Evolutionary conservation across 1,140 invertebrate species (phyloP).

Genomic region (Bombus vancouverensis): DNA sequence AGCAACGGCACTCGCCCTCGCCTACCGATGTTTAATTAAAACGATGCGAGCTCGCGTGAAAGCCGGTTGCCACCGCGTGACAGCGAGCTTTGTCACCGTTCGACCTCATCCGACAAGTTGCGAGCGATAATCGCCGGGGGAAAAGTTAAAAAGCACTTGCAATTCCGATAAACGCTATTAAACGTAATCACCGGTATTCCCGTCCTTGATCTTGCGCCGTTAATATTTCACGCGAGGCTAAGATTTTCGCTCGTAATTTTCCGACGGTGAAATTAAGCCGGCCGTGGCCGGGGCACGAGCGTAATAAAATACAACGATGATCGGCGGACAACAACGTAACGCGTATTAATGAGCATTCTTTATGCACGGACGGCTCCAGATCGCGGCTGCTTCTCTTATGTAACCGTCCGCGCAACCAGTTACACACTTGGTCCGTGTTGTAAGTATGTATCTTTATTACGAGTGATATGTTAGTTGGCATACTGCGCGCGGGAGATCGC

Average conservation of each 20-base stretch:
- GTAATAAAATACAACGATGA: slow-evolving; percentile 43
- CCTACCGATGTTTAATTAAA: too few species aligned
- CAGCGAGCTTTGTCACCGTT: too few species aligned
- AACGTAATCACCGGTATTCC: not conserved
- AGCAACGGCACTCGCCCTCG: too few species aligned
- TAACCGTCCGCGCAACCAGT: slow-evolving; percentile 46
- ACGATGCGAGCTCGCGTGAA: too few species aligned
- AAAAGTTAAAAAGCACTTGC: not conserved
- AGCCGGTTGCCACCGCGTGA: too few species aligned
- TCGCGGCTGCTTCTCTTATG: slow-evolving; percentile 46
- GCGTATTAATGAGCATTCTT: slow-evolving; percentile 58
- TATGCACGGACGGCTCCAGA: slow-evolving; percentile 49
- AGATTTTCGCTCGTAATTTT: slow-evolving; percentile 34
- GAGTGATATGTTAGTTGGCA: slow-evolving; percentile 49
- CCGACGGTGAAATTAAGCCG: not conserved
- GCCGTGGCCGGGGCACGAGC: not conserved
- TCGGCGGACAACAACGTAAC: slow-evolving; percentile 46
- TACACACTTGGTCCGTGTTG: slow-evolving; percentile 27
- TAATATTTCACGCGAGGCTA: not conserved
- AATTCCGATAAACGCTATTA: not conserved
- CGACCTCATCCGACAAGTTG: too few species aligned
- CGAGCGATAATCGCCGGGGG: not conserved
- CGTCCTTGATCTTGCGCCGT: slow-evolving; percentile 58
- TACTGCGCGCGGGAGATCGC: not conserved
- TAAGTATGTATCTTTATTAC: slow-evolving; percentile 60